Conservation (phyloP, 2,888 invertebrate genomes). For the Rhynchonema sp. region DNA sequence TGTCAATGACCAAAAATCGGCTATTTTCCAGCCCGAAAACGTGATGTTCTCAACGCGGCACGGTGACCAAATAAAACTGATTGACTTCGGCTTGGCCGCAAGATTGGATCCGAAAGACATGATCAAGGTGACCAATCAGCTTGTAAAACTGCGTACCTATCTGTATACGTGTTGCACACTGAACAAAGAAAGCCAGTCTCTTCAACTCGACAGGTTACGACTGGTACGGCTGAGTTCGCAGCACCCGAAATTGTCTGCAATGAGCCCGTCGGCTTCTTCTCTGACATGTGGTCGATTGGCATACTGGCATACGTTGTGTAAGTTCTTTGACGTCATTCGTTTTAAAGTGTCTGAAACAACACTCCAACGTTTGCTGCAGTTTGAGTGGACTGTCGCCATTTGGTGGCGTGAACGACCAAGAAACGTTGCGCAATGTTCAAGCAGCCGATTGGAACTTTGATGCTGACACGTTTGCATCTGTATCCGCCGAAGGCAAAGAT, state of each 20-base stretch:
- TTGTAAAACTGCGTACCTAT: background rate
- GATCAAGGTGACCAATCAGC: conserved; percentile 55
- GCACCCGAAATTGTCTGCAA: conserved; percentile 97
- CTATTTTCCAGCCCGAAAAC: conserved; percentile 64
- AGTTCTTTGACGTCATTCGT: conserved; percentile 34
- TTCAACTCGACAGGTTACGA: too few species aligned
- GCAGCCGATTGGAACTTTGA: conserved; percentile 99
- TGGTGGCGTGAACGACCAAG: conserved; percentile 92
- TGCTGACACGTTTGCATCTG: conserved; percentile 71
- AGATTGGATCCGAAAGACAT: conserved; percentile 92
- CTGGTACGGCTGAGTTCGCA: conserved; percentile 97
- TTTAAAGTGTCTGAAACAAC: background rate
- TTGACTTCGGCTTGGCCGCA: conserved; percentile 97
- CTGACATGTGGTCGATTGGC: conserved; percentile 99
- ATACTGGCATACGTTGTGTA: conserved; percentile 92
- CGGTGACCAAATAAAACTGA: conserved; percentile 86
- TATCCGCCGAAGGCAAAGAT: conserved; percentile 91
- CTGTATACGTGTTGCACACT: too few species aligned
- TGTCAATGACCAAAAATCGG: background rate
- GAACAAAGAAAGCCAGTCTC: too few species aligned
- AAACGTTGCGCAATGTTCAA: conserved; percentile 91
- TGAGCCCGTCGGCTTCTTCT: conserved; percentile 97
- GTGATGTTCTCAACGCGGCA: conserved; percentile 95
- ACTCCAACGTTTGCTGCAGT: conserved; percentile 35
- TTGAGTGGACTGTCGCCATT: conserved; percentile 94